Percentiles rank a stretch among this genome's conserved stretches.
phyloP scores from a whole-genome alignment of 2,113 vertebrate species.

The Esox niger region DNA sequence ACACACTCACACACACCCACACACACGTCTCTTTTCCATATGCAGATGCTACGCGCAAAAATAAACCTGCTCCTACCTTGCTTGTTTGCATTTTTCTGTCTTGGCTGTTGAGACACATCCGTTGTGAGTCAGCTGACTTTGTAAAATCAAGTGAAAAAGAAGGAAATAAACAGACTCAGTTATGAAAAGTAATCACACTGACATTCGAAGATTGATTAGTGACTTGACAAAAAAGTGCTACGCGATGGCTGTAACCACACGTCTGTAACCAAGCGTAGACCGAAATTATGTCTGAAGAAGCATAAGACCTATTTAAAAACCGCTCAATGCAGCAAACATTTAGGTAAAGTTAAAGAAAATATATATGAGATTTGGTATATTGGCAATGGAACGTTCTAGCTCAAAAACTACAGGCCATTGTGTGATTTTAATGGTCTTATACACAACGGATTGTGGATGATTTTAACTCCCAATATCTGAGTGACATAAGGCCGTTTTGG shows the following conservation, averaged over 20 bases:
- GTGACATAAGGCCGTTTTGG: not conserved
- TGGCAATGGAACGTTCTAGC: too few species aligned
- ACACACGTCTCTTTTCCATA: constrained; percentile 50
- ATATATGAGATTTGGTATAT: too few species aligned
- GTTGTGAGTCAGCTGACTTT: too few species aligned
- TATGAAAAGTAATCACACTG: constrained; percentile 41
- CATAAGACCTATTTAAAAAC: too few species aligned
- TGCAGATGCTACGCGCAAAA: constrained; percentile 39
- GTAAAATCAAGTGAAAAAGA: too few species aligned
- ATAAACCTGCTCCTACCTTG: constrained; percentile 29
- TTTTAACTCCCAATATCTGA: constrained; percentile 18
- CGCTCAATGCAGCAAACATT: too few species aligned
- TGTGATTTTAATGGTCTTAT: not conserved
- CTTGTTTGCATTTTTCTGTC: constrained; percentile 63
- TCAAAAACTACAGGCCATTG: not conserved
- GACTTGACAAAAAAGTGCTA: not conserved
- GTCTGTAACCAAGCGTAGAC: too few species aligned
- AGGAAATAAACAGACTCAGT: not conserved
- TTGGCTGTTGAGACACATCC: constrained; percentile 51
- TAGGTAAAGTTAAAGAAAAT: too few species aligned
- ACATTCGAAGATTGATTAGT: not conserved
- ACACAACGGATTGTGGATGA: constrained; percentile 19
- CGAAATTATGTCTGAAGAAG: too few species aligned
- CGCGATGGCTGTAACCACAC: too few species aligned
- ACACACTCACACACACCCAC: constrained; percentile 15